Conservation (phyloP, 2,888 invertebrate species). For the Patella caerulea region DNA sequence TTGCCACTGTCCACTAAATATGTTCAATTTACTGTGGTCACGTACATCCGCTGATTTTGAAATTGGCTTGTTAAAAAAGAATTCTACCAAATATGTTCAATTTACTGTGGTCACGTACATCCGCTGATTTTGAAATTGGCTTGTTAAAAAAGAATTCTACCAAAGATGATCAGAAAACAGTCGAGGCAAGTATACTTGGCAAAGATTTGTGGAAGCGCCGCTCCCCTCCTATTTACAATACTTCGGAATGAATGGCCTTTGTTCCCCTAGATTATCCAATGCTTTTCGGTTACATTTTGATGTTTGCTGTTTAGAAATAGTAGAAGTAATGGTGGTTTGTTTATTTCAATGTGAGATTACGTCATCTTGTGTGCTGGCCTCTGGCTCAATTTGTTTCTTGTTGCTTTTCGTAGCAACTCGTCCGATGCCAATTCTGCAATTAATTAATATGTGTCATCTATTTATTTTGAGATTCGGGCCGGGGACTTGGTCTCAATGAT, state of each 20-base stretch:
- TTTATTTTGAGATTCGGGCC: too few species aligned
- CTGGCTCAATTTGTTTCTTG: too few species aligned
- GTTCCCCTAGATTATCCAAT: background rate
- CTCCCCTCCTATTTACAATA: background rate
- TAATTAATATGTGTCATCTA: too few species aligned
- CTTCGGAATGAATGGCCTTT: background rate
- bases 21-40: background rate
- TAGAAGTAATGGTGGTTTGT: background rate
- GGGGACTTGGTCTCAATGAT: too few species aligned
- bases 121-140: background rate
- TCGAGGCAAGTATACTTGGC: background rate
- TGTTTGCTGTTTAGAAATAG: background rate
- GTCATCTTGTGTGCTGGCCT: too few species aligned
- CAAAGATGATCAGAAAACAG: background rate
- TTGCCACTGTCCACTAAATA: slow-evolving; percentile 1
- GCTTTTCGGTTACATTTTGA: background rate
- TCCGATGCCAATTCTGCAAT: too few species aligned
- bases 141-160: background rate
- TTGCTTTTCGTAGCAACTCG: too few species aligned
- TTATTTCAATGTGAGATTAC: too few species aligned
- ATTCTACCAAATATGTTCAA: background rate
- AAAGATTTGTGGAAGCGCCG: background rate
- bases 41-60: too few species aligned
- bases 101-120: background rate
- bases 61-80: too few species aligned